Base-by-base conservation (phyloP, 2,113 vertebrate genomes). In the Forbesichthys papilliferus region DNA sequence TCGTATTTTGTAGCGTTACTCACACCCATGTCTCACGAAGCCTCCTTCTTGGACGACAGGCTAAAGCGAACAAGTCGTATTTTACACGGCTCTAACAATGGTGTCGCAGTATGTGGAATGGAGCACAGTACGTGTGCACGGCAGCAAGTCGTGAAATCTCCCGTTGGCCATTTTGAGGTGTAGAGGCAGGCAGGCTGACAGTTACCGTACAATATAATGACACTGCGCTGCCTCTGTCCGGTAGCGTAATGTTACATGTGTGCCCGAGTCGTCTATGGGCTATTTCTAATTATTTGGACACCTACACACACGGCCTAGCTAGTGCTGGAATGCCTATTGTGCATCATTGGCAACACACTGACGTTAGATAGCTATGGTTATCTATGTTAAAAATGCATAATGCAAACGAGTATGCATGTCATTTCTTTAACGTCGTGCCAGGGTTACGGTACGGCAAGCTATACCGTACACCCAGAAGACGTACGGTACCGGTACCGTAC, bases 101-200 rank as follows among this genome's bases (percentile, higher is more conserved):
- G 80, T 89, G 88, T 87, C 88, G 88, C 88, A 89, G 86, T 77
- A 11, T 65, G 82, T 70, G 77, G 59, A 72, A 86, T 69, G 77
- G 83, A 79, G 83, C 65, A 11, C 66, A 6, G 73, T 52, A 64
- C 70, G 80, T 79, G 82, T 74, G 84, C 73, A 79, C 79, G 82
- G 84, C 79, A 14, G 75, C 75, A 48, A 80, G 34, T 71, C 71
- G 75, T 58, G 79, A 66, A 78, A 81, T 73, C 81, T 81, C 81
- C 79, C 74, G 69, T 79, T 85, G 84, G 86, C 88, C 88, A 88
- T 89, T 89, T 88, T 88, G 86, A 84, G 68, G 86, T 51, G 72
- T 69, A 58, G 53, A 70, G 49, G 80, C 13, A 18, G 49, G 49
- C 49, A 56, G 71, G 70, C 73, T 46, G 59, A 8, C 59, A 59